Conservation (phyloP, 2,797 vertebrate genomes). For the Trachops cirrhosus region DNA sequence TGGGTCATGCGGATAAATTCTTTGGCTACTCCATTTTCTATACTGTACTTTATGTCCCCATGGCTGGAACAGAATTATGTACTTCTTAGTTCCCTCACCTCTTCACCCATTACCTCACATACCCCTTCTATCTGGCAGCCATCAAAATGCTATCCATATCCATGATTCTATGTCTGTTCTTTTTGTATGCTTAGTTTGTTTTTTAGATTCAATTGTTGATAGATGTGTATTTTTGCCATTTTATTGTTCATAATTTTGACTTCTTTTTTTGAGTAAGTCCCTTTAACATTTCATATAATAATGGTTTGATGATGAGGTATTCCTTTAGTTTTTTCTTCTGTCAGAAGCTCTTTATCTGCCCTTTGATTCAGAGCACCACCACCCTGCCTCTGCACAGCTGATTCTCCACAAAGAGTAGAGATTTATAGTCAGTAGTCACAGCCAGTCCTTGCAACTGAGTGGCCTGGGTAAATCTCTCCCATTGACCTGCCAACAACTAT, state of each 20-base stretch:
- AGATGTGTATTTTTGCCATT: background rate
- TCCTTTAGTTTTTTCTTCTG: too few relatives aligned
- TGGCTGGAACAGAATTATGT: background rate
- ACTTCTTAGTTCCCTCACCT: background rate
- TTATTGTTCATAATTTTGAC: background rate
- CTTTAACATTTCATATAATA: background rate
- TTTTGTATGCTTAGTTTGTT: background rate
- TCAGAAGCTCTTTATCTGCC: too few relatives aligned
- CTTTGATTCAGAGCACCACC: too few relatives aligned
- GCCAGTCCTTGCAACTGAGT: background rate
- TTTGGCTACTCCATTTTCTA: background rate
- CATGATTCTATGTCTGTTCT: background rate
- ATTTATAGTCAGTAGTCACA: background rate
- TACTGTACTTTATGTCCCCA: background rate
- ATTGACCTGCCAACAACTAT: background rate
- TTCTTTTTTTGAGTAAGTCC: background rate
- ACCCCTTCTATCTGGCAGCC: background rate
- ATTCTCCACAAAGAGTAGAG: too few relatives aligned
- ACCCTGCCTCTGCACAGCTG: too few relatives aligned
- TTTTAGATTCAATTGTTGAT: background rate
- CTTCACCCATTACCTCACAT: background rate
- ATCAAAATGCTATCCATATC: background rate
- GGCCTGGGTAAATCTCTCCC: background rate
- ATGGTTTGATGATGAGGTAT: background rate
- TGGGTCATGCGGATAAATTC: background rate